Evolutionary conservation across 2,113 vertebrate genomes (phyloP).

Genomic region (Antigone vipio): DNA sequence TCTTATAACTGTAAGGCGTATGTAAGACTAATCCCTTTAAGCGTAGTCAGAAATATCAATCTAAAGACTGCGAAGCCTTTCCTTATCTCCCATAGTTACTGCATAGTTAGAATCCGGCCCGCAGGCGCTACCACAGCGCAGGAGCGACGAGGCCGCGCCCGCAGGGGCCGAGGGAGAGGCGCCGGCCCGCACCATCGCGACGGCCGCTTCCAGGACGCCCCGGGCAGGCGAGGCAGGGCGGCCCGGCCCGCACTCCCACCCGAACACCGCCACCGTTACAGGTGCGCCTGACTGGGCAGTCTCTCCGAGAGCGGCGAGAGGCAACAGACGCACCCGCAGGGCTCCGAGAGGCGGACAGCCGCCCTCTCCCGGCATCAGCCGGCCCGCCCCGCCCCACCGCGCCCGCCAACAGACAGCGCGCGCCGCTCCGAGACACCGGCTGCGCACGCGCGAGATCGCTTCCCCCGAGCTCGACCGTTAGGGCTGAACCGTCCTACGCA

Average conservation of each 20-base stretch:
- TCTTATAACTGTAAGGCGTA: too few species aligned
- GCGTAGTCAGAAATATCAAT: rapidly evolving
- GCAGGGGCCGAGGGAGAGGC: not conserved
- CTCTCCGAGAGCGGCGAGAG: not conserved
- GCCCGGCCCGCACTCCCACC: not conserved
- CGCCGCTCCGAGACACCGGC: not conserved
- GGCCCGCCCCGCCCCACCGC: too few species aligned
- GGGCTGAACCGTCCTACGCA: not conserved
- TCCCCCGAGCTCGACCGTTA: not conserved
- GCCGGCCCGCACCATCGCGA: not conserved
- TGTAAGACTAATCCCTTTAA: too few species aligned
- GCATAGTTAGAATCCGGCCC: not conserved
- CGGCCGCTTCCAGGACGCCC: not conserved
- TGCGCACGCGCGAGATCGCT: not conserved
- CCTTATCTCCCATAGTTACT: not conserved
- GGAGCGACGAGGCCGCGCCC: not conserved
- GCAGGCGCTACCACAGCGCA: not conserved
- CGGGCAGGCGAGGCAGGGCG: not conserved
- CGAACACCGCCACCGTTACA: too few species aligned
- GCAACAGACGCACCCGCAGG: rapidly evolving
- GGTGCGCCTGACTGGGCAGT: rapidly evolving
- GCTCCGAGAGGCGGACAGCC: too few species aligned
- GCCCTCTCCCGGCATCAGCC: too few species aligned
- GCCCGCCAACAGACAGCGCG: not conserved
- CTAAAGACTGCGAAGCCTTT: not conserved